A percentile compares a stretch with the other conserved stretches of the same genome.
These are phyloP conservation scores for Coregonus sp. DNA, from an alignment of 2,797 vertebrate species.

Conservation along the genomic window DNA sequence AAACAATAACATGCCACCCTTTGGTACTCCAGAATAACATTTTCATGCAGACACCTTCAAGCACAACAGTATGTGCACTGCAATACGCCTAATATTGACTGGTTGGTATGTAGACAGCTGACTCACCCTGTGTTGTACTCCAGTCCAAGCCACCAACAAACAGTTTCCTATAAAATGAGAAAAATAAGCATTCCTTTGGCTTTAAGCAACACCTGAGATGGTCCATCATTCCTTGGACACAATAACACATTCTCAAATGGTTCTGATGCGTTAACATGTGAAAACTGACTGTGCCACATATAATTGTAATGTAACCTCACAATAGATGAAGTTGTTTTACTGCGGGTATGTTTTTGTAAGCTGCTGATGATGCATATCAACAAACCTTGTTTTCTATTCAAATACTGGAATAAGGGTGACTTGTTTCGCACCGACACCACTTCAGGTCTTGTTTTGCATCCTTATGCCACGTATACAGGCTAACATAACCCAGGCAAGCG, in stretches of 20 bases:
- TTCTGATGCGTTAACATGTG: too few relatives aligned
- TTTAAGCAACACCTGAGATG: too few relatives aligned
- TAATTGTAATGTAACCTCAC: too few relatives aligned
- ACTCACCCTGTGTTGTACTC: conserved; percentile 98
- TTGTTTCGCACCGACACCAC: neutral
- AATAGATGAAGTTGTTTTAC: too few relatives aligned
- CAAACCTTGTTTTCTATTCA: too few relatives aligned
- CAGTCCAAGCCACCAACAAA: conserved; percentile 99
- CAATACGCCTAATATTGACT: neutral
- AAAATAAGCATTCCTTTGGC: neutral
- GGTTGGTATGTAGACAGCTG: neutral
- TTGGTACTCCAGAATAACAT: neutral
- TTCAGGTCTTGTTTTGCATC: neutral
- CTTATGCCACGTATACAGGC: neutral
- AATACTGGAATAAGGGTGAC: neutral
- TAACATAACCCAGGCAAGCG: neutral
- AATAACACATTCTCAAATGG: too few relatives aligned
- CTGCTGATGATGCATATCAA: too few relatives aligned
- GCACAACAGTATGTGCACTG: neutral
- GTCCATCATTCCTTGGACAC: too few relatives aligned
- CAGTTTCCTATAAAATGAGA: conserved; percentile 85
- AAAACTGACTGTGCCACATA: too few relatives aligned
- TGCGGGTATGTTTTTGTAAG: too few relatives aligned
- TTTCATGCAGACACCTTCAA: neutral
- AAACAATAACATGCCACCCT: neutral